Conservation (phyloP, 2,888 invertebrate genomes). For the Drosophila atripex region DNA sequence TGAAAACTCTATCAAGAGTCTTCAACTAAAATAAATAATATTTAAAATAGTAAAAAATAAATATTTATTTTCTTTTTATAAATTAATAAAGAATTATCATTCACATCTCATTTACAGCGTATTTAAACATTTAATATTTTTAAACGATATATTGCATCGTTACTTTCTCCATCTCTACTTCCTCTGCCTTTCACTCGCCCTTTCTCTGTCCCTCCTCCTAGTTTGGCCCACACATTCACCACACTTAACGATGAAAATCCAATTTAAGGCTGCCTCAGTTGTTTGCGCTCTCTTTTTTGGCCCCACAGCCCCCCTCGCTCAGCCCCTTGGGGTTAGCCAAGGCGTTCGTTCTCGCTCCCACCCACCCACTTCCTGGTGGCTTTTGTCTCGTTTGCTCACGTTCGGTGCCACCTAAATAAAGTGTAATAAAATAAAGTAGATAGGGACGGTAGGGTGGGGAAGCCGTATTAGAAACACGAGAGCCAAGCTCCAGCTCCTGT, state of each 20-base stretch:
- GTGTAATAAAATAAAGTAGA: slow-evolving; percentile 83
- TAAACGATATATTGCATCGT: slow-evolving; percentile 35
- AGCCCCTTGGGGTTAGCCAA: slow-evolving; percentile 19
- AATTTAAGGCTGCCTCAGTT: slow-evolving; percentile 77
- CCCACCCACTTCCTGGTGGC: slow-evolving; percentile 1
- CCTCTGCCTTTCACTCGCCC: slow-evolving; percentile 4
- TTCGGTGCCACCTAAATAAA: slow-evolving; percentile 57
- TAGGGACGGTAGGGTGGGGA: slow-evolving; percentile 24
- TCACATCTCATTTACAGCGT: too few species aligned
- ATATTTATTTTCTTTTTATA: too few species aligned
- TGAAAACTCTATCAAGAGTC: too few species aligned
- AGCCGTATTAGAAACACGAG: slow-evolving; percentile 21
- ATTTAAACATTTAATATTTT: too few species aligned
- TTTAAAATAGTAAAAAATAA: too few species aligned
- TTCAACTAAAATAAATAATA: too few species aligned
- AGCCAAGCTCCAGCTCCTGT: slow-evolving; percentile 5
- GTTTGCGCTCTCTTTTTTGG: slow-evolving; percentile 50
- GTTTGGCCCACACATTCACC: slow-evolving; percentile 39
- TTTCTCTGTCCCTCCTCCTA: slow-evolving; percentile 14
- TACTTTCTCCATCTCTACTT: slow-evolving; percentile 12
- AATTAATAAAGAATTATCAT: too few species aligned
- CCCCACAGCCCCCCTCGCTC: slow-evolving; percentile 6
- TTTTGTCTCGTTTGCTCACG: slow-evolving; percentile 32
- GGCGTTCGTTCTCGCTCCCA: background rate
- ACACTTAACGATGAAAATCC: slow-evolving; percentile 81